Evolutionary conservation across 53 echinoderm and acorn worm species (phyloP).

Genomic region (Zoroaster sp.): DNA sequence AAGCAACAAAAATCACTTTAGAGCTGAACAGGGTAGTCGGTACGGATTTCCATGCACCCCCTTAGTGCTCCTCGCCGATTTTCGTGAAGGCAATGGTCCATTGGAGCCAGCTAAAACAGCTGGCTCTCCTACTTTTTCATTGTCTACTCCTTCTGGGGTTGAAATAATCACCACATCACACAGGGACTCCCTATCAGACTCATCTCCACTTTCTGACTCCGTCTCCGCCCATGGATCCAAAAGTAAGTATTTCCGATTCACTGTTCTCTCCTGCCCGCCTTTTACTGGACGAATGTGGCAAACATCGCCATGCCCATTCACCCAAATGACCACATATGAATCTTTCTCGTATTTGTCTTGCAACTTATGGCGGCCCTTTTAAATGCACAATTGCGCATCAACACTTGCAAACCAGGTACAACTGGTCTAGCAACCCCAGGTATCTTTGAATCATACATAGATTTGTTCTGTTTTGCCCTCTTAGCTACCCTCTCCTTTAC

Average conservation of each 20-base stretch:
- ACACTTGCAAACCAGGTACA: conserved; percentile 14
- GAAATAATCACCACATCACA: neutral
- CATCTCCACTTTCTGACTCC: neutral
- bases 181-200: neutral
- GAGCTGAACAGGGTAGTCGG: neutral
- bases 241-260: conserved; percentile 44
- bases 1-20: neutral
- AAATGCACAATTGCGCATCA: conserved; percentile 56
- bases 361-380: conserved; percentile 61
- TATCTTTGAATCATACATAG: neutral
- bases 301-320: conserved; percentile 23
- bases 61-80: neutral
- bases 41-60: neutral
- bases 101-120: neutral
- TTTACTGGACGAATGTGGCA: conserved; percentile 56
- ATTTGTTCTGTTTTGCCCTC: neutral
- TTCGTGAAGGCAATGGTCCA: neutral
- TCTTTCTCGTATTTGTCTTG: conserved; percentile 52
- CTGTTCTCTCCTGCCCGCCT: conserved; percentile 51
- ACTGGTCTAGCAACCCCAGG: neutral
- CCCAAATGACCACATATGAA: conserved; percentile 43
- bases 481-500: neutral
- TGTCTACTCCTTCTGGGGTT: neutral
- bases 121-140: conserved; percentile 23
- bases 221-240: neutral